Evolutionary conservation across 2,113 vertebrate genomes (phyloP), one percentile per base, ranked within the genome.

Genomic region (Podarcis muralis): DNA sequence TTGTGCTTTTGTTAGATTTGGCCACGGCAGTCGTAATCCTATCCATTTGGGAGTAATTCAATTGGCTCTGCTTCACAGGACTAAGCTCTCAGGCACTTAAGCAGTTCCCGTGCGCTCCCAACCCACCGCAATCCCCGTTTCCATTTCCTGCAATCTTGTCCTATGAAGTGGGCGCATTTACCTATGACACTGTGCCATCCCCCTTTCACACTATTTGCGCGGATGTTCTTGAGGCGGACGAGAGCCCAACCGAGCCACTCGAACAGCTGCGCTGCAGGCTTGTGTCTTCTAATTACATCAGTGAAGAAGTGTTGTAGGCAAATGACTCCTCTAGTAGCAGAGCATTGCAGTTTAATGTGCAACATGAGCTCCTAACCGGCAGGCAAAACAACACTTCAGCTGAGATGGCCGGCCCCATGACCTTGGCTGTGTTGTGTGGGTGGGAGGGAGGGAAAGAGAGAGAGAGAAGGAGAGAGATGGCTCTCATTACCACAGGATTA

Each of bases 401-500:
- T 43, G 27, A 74, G 20, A 8, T 7, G 0, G 68, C 40, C 89
- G 23, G 16, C 1, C 0, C 62, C 88, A 74, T 90, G 92, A 91
- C 43, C 88, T 89, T 69, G n/a, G 48, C 25, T 68, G 30, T 4
- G 35, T 3, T 83, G 71, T 8, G 15, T 8, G 15, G 75, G 81
- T 76, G 35, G 1, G 11, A 35, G 75, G 85, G 32, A 18, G 72
- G 23, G 35, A 0, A 6, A 43, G 40, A 0, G 5, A 40, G 37
- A 40, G 32, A 37, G 72, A 37, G 35, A 0, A 0, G 5, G 53
- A 78, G 65, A 87, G 43, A 53, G 30, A 74, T 5, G 30, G n/a
- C 69, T 22, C 71, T 68, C 81, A 12, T 53, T 16, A 92, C 11
- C 90, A 91, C 48, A 62, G 71, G 87, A 91, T 90, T 89, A 25